These are phyloP conservation scores for Clistopyga incitator DNA, from an alignment of 2,888 invertebrate genomes.

Conservation along the genomic window DNA sequence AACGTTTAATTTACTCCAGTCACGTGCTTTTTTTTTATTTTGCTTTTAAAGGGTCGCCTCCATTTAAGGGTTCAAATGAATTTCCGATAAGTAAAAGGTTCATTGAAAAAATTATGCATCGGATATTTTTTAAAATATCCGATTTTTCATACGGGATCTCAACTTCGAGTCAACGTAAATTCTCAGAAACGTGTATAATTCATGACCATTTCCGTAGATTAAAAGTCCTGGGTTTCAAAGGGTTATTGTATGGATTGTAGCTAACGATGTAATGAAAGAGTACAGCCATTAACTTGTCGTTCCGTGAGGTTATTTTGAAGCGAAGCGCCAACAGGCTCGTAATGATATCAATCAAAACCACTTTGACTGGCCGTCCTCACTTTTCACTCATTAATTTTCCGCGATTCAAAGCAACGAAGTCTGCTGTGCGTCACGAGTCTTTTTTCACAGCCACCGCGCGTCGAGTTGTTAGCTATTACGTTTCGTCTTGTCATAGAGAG, in stretches of 20 bases:
- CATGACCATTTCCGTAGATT: background rate
- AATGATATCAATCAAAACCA: slow-evolving; percentile 43
- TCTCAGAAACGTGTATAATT: background rate
- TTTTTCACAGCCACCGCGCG: slow-evolving; percentile 4
- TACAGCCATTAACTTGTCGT: slow-evolving; percentile 16
- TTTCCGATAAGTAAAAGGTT: too few species aligned
- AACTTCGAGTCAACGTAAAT: too few species aligned
- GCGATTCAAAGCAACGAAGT: slow-evolving; percentile 14
- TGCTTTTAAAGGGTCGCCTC: too few species aligned
- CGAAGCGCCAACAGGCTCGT: background rate
- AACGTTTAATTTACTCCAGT: background rate
- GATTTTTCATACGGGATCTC: too few species aligned
- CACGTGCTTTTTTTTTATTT: too few species aligned
- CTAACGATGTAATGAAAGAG: slow-evolving; percentile 1
- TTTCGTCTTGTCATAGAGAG: slow-evolving; percentile 1
- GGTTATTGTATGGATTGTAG: background rate
- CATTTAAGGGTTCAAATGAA: too few species aligned
- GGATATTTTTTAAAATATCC: too few species aligned
- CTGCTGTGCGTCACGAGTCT: background rate
- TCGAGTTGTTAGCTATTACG: background rate
- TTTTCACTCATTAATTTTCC: slow-evolving; percentile 32
- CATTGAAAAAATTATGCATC: too few species aligned
- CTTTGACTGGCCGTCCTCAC: slow-evolving; percentile 41
- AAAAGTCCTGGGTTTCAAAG: slow-evolving; percentile 1
- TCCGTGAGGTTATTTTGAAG: slow-evolving; percentile 10